Base-by-base conservation (phyloP, 2,888 invertebrate genomes). In the Pherbina coryleti region DNA sequence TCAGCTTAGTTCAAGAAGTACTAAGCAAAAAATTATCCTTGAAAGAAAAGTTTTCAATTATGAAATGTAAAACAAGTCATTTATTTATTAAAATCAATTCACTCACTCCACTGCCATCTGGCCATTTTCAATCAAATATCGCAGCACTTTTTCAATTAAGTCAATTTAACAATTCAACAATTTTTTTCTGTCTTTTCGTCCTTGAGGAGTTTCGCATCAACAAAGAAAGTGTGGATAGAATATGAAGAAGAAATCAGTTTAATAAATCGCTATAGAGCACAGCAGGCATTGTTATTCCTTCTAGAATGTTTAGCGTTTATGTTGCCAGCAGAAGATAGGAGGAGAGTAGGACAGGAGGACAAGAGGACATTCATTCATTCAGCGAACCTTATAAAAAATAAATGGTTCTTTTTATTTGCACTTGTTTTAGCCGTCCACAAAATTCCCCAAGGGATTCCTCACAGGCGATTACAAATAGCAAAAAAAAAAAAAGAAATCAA, bases 91-190 rank as follows among this genome's bases (percentile, higher is more conserved):
- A 44, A n/a, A 37, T 66, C 64, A 66, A 66, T 66, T 66, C 19
- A 55, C n/a, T 55, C 22, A n/a, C n/a, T 31, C 64, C 31, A n/a
- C 7, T 19, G 19, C 17, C 19, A 60, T 60, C 28, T 5, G 17
- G 28, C 1, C 28, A n/a, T 37, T 37, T 67, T 34, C 37, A 37
- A 37, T 69, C 69, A 51, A 69, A 51, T 22, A 49, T 51, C 51
- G 17, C 8, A 28, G 69, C 69, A 34, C 25, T 69, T 69, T 69
- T 69, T 69, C 69, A 69, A 69, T 69, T 69, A 69, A 69, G 69
- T 69, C 25, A 69, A 69, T 69, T 69, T 69, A 69, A 69, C 51
- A 69, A 69, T 51, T 51, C 69, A 69, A 69, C 49, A 51, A 11
- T 8, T 69, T 25, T 66, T 17, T 19, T 57, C 22, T 25, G 25